A percentile compares a stretch with the other conserved stretches of the same genome.
Evolutionary conservation across 2,888 invertebrate genomes (phyloP).

Genomic region (Scaptodrosophila latifasciaeformis): DNA sequence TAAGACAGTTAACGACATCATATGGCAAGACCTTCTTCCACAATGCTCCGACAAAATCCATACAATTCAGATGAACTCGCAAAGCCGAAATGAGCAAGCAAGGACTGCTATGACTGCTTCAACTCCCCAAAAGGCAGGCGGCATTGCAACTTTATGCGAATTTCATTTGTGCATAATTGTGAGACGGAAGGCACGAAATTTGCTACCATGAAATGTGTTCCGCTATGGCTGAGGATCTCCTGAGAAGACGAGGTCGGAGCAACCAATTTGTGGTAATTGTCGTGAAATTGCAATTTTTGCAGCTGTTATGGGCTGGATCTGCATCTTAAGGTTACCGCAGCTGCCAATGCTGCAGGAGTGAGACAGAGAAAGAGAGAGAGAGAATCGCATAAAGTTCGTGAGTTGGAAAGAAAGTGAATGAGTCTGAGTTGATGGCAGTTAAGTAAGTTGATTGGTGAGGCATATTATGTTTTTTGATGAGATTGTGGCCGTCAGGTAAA

Average conservation of each 20-base stretch:
- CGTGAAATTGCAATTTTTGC: slow-evolving; percentile 67
- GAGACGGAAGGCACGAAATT: slow-evolving; percentile 24
- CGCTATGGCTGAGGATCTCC: neutral
- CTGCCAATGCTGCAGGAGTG: slow-evolving; percentile 10
- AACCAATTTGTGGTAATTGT: slow-evolving; percentile 69
- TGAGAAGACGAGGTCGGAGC: slow-evolving; percentile 23
- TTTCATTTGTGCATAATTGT: slow-evolving; percentile 53
- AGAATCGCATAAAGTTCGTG: slow-evolving; percentile 39
- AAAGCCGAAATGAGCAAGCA: slow-evolving; percentile 5
- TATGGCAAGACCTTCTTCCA: slow-evolving; percentile 35
- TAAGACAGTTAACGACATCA: slow-evolving; percentile 66
- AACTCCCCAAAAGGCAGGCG: slow-evolving; percentile 38
- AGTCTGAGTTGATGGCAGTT: neutral
- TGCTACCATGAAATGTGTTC: neutral
- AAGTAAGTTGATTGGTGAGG: neutral
- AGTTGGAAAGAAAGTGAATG: neutral
- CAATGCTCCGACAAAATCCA: slow-evolving; percentile 25
- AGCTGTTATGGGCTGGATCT: slow-evolving; percentile 52
- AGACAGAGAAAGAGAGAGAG: slow-evolving; percentile 8
- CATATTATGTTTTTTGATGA: neutral
- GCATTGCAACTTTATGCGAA: slow-evolving; percentile 14
- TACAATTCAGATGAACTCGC: slow-evolving; percentile 33
- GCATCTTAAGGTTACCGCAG: slow-evolving; percentile 30
- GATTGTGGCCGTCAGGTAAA: slow-evolving; percentile 2
- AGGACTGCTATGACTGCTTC: neutral